Evolutionary conservation across 2,888 invertebrate species (phyloP), one percentile per base, ranked within the genome.

Genomic region (Caenorhabditis virilis): DNA sequence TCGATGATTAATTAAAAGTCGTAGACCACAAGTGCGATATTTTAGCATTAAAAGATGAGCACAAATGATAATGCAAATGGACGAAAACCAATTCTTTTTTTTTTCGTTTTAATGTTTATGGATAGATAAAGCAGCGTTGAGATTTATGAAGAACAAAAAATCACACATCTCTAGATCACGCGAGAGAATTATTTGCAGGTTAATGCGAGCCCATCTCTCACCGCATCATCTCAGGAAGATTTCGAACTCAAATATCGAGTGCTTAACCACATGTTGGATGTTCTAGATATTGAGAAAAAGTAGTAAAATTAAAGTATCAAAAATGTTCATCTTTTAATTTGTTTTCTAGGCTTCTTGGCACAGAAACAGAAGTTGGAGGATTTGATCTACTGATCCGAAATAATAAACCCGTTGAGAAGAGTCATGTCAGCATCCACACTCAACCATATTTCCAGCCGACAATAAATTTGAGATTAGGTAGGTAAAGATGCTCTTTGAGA

Each of bases 371-470:
- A 54, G 84, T 89, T 15, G 88, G 88, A 15, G 88, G 88, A 2
- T 88, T 87, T 83, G 88, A 88, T 79, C 79, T 88, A 22, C 83
- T 88, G 18, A 88, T 88, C 86, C 84, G 87, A 75, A 88, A 87
- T 56, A 74, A 69, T 39, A 71, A 74, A 35, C 58, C 68, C 0
- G 63, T 78, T 16, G 68, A 74, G 45, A 52, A 56, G 11, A 48
- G 64, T 35, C 38, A 64, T 56, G 50, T 55, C 51, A 6, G 50
- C 27, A 1, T 49, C 43, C 62, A 61, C 48, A 46, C 16, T 25
- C 41, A 60, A 39, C 43, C 62, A 39, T 72, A 50, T 46, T 72
- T 76, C 39, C 38, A 36, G 2, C 49, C 73, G 2, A 60, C 60
- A 2, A 26, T 75, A 20, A 76, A 76, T 49, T 56, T 76, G 47